These are phyloP conservation scores for Prolemur simus DNA, from an alignment of 2,113 vertebrate genomes.

Conservation along the genomic window DNA sequence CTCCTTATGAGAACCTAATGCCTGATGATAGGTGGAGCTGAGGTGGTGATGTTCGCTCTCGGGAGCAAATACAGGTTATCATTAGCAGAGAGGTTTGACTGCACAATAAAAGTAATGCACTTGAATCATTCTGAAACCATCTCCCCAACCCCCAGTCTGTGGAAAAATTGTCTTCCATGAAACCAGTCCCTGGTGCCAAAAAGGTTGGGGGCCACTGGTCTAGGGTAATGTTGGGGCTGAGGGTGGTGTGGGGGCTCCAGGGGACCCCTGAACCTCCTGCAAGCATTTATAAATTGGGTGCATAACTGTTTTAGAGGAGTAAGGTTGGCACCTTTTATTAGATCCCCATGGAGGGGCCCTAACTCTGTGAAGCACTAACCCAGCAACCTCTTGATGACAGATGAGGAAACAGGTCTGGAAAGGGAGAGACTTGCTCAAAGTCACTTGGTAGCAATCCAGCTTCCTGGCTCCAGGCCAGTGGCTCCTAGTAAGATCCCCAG, in stretches of 20 bases:
- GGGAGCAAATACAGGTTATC: too few species aligned
- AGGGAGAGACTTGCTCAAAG: not conserved
- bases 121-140: too few species aligned
- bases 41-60: too few species aligned
- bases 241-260: not conserved
- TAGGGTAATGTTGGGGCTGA: not conserved
- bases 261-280: not conserved
- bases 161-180: too few species aligned
- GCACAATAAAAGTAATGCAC: too few species aligned
- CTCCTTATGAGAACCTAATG: too few species aligned
- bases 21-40: too few species aligned
- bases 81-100: too few species aligned
- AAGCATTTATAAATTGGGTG: not conserved
- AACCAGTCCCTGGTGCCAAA: too few species aligned
- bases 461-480: not conserved
- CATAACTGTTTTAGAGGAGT: accelerated
- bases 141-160: too few species aligned
- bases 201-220: too few species aligned
- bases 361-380: not conserved
- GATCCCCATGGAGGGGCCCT: not conserved
- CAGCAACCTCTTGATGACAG: not conserved
- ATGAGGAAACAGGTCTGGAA: not conserved
- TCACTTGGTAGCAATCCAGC: not conserved
- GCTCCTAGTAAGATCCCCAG: not conserved
- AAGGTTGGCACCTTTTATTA: not conserved